Evolutionary conservation across 1,140 invertebrate genomes (phyloP), one percentile per base, ranked within the genome.

Genomic region (Diprion similis): DNA sequence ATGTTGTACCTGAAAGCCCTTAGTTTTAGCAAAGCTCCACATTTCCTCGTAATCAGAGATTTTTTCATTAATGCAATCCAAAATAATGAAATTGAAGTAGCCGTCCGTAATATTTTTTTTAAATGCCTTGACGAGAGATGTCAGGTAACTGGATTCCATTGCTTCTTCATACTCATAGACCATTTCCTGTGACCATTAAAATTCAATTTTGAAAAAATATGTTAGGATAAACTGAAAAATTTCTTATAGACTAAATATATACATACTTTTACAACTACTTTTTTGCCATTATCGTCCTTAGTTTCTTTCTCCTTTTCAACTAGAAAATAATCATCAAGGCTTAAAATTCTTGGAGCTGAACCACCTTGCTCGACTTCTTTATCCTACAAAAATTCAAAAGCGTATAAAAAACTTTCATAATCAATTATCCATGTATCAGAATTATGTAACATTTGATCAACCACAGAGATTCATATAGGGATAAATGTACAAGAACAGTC

Each of bases 311-410:
- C 97, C 69, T 93, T 92, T 89, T 98, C 97, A 66, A 94, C 92
- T 88, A 98, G 94, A 81, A 98, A 99, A 86, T 99, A 99, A 89
- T 99, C 97, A 87, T 99, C 97, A 65, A 99, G 91, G 76, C 95
- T 97, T 71, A 99, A 90, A 80, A 99, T 97, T 77, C 97, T 90
- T 3, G 95, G 94, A 65, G 94, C 95, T 74, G 93, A 92, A 3
- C 93, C 94, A 67, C 94, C 94, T 86, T 93, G 91, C 77, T 92
- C 91, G 11, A 94, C 88, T 85, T 95, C 94, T 81, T 93, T 93
- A 76, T 94, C 94, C 93, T 95, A 79, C 73, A 81, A 80, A 74
- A 73, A 66, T 70, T 1, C 6, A 37, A 37, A 37, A n/a, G n/a
- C n/a, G n/a, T n/a, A n/a, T n/a, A n/a, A n/a, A 75, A 59, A 64